phyloP scores from a whole-genome alignment of 2,888 invertebrate species.

The Agonopterix arenella region DNA sequence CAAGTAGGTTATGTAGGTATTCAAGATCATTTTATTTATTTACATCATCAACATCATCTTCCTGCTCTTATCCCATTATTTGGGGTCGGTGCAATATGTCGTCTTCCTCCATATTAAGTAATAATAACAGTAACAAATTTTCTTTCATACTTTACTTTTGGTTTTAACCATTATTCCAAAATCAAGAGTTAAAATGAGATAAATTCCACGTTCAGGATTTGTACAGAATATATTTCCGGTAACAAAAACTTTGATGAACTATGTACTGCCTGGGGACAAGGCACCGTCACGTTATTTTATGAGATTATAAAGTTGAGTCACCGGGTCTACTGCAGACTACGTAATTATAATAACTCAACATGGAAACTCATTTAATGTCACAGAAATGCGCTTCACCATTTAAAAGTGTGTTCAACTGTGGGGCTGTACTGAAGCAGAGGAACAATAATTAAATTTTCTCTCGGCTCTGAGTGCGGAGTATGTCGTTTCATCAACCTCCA shows the following conservation, averaged over 20 bases:
- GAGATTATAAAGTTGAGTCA: slow-evolving; percentile 6
- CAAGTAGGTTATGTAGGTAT: too few species aligned
- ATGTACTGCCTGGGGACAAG: not conserved
- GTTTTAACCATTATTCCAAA: too few species aligned
- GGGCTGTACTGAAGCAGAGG: slow-evolving; percentile 46
- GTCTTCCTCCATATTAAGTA: too few species aligned
- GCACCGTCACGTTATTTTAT: not conserved
- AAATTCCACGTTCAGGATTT: not conserved
- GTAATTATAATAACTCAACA: slow-evolving; percentile 56
- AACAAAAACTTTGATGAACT: too few species aligned
- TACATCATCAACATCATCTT: too few species aligned
- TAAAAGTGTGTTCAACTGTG: slow-evolving; percentile 64
- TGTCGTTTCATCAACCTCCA: slow-evolving; percentile 64
- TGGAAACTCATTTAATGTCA: slow-evolving; percentile 58
- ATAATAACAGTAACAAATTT: too few species aligned
- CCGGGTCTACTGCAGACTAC: slow-evolving; percentile 15
- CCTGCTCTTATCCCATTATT: too few species aligned
- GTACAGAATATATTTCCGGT: too few species aligned
- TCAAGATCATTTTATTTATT: too few species aligned
- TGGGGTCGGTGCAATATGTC: too few species aligned
- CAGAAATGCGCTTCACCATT: slow-evolving; percentile 56
- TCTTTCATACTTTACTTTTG: too few species aligned
- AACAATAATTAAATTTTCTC: slow-evolving; percentile 72
- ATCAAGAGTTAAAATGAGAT: too few species aligned
- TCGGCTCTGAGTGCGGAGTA: slow-evolving; percentile 54